Evolutionary conservation across 92 coral and sea anemone species (phyloP).

Genomic region (Epizoanthus scotinus): DNA sequence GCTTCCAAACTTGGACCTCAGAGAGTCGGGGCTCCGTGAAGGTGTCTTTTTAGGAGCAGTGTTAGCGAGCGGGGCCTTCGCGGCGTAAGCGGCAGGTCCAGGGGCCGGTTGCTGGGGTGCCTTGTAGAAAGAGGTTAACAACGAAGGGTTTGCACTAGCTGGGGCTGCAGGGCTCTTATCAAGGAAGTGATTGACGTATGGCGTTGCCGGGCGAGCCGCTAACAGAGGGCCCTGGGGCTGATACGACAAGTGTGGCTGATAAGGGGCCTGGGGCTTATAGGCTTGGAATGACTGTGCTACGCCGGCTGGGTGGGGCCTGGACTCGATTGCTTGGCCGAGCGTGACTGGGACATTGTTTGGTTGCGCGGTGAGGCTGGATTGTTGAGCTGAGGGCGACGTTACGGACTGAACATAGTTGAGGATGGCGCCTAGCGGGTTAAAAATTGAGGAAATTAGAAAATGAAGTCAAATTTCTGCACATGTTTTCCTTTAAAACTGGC

Average conservation of each 20-base stretch:
- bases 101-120: slow-evolving; percentile 33
- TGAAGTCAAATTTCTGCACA: no score
- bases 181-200: slow-evolving; percentile 37
- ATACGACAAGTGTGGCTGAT: slow-evolving; percentile 34
- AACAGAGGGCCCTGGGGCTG: slow-evolving; percentile 20
- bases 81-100: slow-evolving; percentile 44
- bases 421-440: slow-evolving; percentile 50
- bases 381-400: slow-evolving; percentile 59
- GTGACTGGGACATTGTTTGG: slow-evolving; percentile 38
- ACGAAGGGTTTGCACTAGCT: slow-evolving; percentile 12
- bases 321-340: slow-evolving; percentile 38
- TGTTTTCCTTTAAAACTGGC: neutral
- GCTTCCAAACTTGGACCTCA: slow-evolving; percentile 76
- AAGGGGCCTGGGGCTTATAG: slow-evolving; percentile 48
- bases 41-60: slow-evolving; percentile 28
- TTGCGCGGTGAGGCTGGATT: slow-evolving; percentile 58
- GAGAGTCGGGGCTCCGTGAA: slow-evolving; percentile 70
- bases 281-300: slow-evolving; percentile 16
- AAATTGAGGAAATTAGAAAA: neutral
- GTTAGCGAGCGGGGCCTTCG: slow-evolving; percentile 7
- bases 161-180: slow-evolving; percentile 20
- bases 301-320: slow-evolving; percentile 52
- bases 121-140: slow-evolving; percentile 44
- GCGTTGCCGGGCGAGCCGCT: slow-evolving; percentile 16
- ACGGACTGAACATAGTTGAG: slow-evolving; percentile 83